Evolutionary conservation across 2,888 invertebrate genomes (phyloP), one percentile per base, ranked within the genome.

Genomic region (Atethmia centrago): DNA sequence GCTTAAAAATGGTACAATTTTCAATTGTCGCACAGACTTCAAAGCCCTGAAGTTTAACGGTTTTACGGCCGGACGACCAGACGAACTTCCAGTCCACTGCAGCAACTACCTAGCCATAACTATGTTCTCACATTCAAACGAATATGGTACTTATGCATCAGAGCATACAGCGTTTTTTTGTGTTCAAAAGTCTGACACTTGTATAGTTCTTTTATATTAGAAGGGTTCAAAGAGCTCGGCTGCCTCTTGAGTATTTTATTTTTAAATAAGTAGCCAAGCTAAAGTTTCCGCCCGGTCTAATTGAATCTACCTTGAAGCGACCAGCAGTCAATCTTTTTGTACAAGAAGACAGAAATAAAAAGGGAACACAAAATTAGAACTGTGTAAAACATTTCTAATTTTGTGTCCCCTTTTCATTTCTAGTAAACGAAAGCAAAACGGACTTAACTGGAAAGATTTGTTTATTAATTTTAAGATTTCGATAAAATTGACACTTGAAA

Each of bases 1-100:
- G 75, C 68, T 78, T 78, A 76, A 80, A 83, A 82, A 85, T 82
- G 71, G 79, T 81, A 82, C 67, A 75, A 82, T 83, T 87, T 84
- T 80, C 82, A 84, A 76, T 83, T 84, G 89, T 84, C 87, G 82
- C 77, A 69, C 71, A 78, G 72, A 80, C 80, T 87, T 87, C 78
- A 82, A 86, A 87, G 74, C 71, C 78, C 58, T 66, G 64, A 83
- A 86, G 80, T 88, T 86, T 80, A 84, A 88, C 80, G 73, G 86
- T 87, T 89, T 85, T 86, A 89, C 82, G 82, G 82, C 74, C 79
- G 77, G 71, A 73, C 72, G 66, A 62, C 71, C 62, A 61, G 77
- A 69, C 62, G 58, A 83, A 80, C 83, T 80, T 79, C 70, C 70
- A 87, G 77, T 77, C 59, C 83, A 79, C 40, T 69, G 82, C 72